Conservation (phyloP, 2,113 vertebrate genomes). For the Anguilla rostrata region DNA sequence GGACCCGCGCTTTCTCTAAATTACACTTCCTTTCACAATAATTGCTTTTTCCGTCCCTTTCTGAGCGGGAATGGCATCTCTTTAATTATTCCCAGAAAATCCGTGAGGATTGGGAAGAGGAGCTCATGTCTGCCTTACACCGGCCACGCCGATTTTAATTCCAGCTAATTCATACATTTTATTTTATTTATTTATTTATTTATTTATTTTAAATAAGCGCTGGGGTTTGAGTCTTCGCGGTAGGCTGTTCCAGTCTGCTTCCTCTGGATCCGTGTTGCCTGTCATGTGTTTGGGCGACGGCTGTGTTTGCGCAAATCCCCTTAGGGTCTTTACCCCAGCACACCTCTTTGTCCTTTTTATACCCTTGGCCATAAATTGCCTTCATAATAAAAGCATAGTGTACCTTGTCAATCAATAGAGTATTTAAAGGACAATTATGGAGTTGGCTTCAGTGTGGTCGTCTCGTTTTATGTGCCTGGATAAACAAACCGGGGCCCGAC, state of each 20-base stretch:
- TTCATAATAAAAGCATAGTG: conserved; percentile 1
- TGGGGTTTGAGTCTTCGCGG: not conserved
- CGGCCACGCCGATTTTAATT: not conserved
- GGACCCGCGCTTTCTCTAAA: conserved; percentile 55
- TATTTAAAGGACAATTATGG: conserved; percentile 20
- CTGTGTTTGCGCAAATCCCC: not conserved
- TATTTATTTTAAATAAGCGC: not conserved
- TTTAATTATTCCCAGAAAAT: conserved; percentile 43
- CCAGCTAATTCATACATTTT: not conserved
- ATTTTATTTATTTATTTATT: not conserved
- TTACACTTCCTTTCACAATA: conserved; percentile 57
- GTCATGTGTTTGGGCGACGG: not conserved
- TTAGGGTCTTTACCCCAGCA: not conserved
- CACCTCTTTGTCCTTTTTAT: not conserved
- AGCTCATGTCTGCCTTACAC: not conserved
- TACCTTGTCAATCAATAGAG: conserved; percentile 9
- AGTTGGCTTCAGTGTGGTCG: not conserved
- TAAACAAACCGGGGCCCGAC: not conserved
- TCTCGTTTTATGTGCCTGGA: not conserved
- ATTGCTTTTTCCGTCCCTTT: conserved; percentile 51
- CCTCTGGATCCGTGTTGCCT: not conserved
- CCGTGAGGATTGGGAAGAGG: conserved; percentile 8
- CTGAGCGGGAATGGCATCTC: conserved; percentile 47
- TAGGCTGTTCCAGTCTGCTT: not conserved
- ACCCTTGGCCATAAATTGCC: conserved; percentile 7